phyloP scores from a whole-genome alignment of 2,888 invertebrate genomes.

The Polietes domitor region DNA sequence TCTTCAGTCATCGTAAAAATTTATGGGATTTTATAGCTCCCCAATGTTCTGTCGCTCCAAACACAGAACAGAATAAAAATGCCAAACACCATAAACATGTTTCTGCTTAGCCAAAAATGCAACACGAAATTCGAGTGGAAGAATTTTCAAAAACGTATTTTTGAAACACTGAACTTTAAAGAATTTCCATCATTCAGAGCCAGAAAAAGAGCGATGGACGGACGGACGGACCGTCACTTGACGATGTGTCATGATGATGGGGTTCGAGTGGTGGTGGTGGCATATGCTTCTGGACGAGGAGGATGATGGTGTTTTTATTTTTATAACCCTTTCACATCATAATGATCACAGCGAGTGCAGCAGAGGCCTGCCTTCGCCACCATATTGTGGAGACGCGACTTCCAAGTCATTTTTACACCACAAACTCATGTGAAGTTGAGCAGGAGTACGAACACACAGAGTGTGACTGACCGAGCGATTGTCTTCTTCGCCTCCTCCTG shows the following conservation, averaged over 20 bases:
- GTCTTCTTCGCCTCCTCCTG: constrained; percentile 25
- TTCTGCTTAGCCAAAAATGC: neutral
- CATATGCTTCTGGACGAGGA: neutral
- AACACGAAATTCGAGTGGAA: neutral
- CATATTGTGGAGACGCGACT: too few relatives aligned
- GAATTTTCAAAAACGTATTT: neutral
- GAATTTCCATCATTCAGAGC: neutral
- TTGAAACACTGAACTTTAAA: neutral
- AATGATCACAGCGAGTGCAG: neutral
- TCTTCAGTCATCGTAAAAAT: constrained; percentile 33
- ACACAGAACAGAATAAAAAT: neutral
- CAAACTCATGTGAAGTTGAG: too few relatives aligned
- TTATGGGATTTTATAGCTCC: constrained; percentile 22
- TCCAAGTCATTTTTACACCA: neutral
- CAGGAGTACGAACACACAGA: too few relatives aligned
- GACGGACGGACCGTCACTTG: neutral
- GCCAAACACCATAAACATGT: neutral
- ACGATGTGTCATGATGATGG: neutral
- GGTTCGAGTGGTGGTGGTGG: neutral
- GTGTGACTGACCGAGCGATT: neutral
- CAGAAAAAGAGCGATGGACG: neutral
- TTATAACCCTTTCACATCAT: neutral
- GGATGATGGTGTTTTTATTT: neutral
- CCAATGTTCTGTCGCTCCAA: neutral
- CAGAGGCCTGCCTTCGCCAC: neutral